These are phyloP conservation scores for Nanorana parkeri DNA, from an alignment of 2,113 vertebrate species.

Conservation along the genomic window DNA sequence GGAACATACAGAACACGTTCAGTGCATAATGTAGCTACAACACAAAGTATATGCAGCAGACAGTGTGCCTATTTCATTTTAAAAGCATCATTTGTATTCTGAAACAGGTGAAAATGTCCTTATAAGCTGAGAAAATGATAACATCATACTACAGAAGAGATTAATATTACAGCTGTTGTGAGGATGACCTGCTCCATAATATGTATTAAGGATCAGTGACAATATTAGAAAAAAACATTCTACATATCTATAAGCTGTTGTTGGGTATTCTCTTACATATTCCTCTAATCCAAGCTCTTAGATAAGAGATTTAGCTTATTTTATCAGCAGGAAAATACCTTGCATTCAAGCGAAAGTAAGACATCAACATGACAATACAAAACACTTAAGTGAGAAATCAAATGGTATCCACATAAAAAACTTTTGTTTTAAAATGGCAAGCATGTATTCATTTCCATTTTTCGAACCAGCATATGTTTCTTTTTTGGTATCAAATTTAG, in stretches of 20 bases:
- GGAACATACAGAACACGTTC: neutral
- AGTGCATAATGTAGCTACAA: neutral
- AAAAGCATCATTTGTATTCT: neutral
- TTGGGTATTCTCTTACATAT: slow-evolving; percentile 37
- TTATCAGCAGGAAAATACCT: slow-evolving; percentile 16
- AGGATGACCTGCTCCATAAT: slow-evolving; percentile 43
- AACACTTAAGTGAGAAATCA: no score
- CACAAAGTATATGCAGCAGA: slow-evolving; percentile 2
- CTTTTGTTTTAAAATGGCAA: no score
- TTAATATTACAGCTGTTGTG: slow-evolving; percentile 53
- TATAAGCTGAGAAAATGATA: slow-evolving; percentile 24
- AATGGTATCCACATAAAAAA: no score
- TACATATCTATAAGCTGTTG: slow-evolving; percentile 36
- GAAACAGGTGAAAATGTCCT: slow-evolving; percentile 26
- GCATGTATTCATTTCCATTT: no score
- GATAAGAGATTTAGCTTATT: slow-evolving; percentile 51
- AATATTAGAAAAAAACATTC: slow-evolving; percentile 44
- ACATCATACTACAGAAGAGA: slow-evolving; percentile 32
- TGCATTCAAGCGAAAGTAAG: slow-evolving; percentile 11
- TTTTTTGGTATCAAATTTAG: no score
- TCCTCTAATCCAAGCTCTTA: slow-evolving; percentile 48
- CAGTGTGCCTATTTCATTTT: neutral
- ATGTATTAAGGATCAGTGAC: slow-evolving; percentile 47
- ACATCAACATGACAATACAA: slow-evolving; percentile 3
- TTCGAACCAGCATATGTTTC: no score